phyloP scores from a whole-genome alignment of 2,113 vertebrate genomes.

The Parus major region DNA sequence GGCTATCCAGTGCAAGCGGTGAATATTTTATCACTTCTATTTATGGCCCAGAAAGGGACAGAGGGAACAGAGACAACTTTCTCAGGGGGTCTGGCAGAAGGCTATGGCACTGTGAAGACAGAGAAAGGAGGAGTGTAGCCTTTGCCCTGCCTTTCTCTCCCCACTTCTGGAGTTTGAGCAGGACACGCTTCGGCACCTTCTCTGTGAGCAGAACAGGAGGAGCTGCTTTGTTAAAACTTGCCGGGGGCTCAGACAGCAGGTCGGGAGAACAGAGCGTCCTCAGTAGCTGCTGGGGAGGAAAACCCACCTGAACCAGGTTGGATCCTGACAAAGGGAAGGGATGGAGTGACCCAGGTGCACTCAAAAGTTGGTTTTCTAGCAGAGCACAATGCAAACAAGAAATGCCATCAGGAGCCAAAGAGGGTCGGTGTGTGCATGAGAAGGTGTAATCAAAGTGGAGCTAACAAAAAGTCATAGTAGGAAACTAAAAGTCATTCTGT shows the following conservation, averaged over 20 bases:
- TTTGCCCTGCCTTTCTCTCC: neutral
- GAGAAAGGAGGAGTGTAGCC: neutral
- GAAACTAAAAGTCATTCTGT: neutral
- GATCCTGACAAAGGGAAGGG: neutral
- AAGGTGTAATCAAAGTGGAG: neutral
- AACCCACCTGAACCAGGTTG: neutral
- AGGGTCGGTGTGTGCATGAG: neutral
- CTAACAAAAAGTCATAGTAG: neutral
- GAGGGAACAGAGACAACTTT: neutral
- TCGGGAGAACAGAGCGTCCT: rapidly evolving
- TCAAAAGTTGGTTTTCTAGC: neutral
- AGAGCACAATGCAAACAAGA: neutral
- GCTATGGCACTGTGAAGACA: rapidly evolving
- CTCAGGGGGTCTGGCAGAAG: neutral
- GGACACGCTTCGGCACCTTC: neutral
- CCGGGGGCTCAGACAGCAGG: neutral
- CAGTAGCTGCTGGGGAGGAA: neutral
- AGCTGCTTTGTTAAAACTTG: neutral
- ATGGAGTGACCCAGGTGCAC: neutral
- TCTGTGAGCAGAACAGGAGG: neutral
- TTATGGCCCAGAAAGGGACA: neutral
- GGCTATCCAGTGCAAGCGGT: neutral
- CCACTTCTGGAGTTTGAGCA: neutral
- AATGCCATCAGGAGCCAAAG: neutral
- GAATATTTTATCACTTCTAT: neutral